Percentiles rank a stretch among this genome's conserved stretches.
Conservation (phyloP, 2,888 invertebrate species). For the Nysson spinosus region DNA sequence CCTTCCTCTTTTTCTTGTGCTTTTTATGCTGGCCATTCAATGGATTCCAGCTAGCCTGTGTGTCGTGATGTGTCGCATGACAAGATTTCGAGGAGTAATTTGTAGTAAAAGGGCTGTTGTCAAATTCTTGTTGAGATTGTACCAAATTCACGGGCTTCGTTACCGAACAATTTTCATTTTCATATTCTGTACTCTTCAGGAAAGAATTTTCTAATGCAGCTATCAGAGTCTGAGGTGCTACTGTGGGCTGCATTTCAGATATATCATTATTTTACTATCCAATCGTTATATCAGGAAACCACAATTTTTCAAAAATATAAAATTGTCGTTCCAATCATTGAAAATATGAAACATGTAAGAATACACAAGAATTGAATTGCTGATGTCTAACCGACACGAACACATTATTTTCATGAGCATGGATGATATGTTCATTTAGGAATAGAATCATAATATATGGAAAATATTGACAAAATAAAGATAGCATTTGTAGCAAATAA, state of each 20-base stretch:
- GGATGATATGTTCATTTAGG: constrained; percentile 20
- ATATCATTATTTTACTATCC: constrained; percentile 49
- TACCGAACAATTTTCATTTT: constrained; percentile 70
- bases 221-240: constrained; percentile 69
- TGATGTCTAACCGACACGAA: constrained; percentile 18
- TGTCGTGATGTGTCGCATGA: constrained; percentile 69
- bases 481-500: constrained; percentile 5
- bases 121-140: constrained; percentile 69
- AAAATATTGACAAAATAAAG: constrained; percentile 10
- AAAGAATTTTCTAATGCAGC: constrained; percentile 71
- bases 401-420: constrained; percentile 26
- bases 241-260: constrained; percentile 67
- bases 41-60: constrained; percentile 71
- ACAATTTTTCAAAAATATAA: constrained; percentile 50
- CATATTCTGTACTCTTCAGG: constrained; percentile 69
- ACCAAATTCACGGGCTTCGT: constrained; percentile 65
- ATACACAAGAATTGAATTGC: constrained; percentile 42
- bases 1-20: constrained; percentile 75
- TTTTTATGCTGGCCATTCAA: constrained; percentile 73
- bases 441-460: constrained; percentile 19
- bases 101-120: constrained; percentile 69
- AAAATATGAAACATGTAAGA: constrained; percentile 18
- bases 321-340: constrained; percentile 47
- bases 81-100: constrained; percentile 71
- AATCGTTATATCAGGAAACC: constrained; percentile 29